Conservation (phyloP, 1,140 invertebrate genomes). For the Goniozus legneri region DNA sequence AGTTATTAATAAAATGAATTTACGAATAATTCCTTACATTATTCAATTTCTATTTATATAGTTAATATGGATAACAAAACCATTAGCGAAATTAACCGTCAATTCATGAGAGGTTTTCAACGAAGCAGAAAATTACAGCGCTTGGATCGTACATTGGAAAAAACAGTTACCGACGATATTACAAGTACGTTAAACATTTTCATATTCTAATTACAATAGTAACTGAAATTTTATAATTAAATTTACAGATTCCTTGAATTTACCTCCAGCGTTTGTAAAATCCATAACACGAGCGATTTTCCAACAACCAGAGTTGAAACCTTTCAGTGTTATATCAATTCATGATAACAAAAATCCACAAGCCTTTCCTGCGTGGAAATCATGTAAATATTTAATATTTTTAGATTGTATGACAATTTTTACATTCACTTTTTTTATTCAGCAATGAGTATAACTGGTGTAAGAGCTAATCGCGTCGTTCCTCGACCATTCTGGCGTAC, state of each 20-base stretch:
- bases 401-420: not conserved
- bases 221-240: slow-evolving; percentile 4
- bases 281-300: slow-evolving; percentile 46
- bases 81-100: slow-evolving; percentile 48
- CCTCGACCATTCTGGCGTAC: slow-evolving; percentile 41
- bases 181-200: slow-evolving; percentile 32
- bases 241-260: slow-evolving; percentile 41
- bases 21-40: not conserved
- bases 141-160: slow-evolving; percentile 23
- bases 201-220: slow-evolving; percentile 4
- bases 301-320: slow-evolving; percentile 36
- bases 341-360: slow-evolving; percentile 28
- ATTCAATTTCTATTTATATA: slow-evolving; percentile 22
- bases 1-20: slow-evolving; percentile 10
- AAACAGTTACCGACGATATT: slow-evolving; percentile 42
- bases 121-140: slow-evolving; percentile 39
- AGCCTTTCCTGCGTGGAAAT: slow-evolving; percentile 41
- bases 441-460: slow-evolving; percentile 20
- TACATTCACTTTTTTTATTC: slow-evolving; percentile 1
- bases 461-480: slow-evolving; percentile 25
- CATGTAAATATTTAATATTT: slow-evolving; percentile 25
- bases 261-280: slow-evolving; percentile 44
- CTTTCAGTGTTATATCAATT: slow-evolving; percentile 29
- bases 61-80: slow-evolving; percentile 52
- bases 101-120: slow-evolving; percentile 56